These are phyloP conservation scores for Leptocoma aspasia DNA, from an alignment of 2,113 vertebrate species.

Conservation along the genomic window DNA sequence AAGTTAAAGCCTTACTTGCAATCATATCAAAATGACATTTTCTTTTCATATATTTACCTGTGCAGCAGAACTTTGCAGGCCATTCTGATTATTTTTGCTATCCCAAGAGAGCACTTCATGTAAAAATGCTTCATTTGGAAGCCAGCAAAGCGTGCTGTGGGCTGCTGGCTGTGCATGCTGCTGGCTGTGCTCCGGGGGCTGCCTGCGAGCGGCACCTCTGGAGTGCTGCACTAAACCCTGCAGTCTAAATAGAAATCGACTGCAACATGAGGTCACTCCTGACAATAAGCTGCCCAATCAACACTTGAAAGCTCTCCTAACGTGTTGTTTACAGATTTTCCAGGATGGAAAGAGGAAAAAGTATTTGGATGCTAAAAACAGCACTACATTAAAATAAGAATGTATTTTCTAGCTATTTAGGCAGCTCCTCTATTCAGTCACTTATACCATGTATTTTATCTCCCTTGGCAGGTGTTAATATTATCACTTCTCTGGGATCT, in stretches of 20 bases:
- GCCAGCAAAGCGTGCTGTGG: constrained; percentile 13
- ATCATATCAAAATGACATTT: background rate
- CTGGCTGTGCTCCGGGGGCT: constrained; percentile 46
- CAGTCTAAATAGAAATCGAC: constrained; percentile 71
- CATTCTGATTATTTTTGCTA: constrained; percentile 79
- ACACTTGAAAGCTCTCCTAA: constrained; percentile 52
- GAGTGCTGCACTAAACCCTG: constrained; percentile 84
- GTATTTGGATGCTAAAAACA: background rate
- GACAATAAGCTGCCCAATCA: constrained; percentile 69
- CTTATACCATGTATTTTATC: background rate
- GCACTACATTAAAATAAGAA: background rate
- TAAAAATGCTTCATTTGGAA: constrained; percentile 70
- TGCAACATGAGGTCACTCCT: constrained; percentile 73
- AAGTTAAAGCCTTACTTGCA: background rate
- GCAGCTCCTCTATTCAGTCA: background rate
- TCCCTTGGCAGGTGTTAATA: background rate
- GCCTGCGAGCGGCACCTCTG: constrained; percentile 64
- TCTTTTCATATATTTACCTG: constrained; percentile 74
- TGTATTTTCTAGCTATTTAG: background rate
- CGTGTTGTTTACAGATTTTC: background rate
- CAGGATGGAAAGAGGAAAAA: background rate
- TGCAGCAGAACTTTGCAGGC: constrained; percentile 86
- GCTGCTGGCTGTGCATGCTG: constrained; percentile 74
- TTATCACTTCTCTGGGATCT: background rate
- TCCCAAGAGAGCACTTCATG: constrained; percentile 75